These are phyloP conservation scores for Mirounga angustirostris DNA, from an alignment of 2,113 vertebrate genomes.

Conservation along the genomic window DNA sequence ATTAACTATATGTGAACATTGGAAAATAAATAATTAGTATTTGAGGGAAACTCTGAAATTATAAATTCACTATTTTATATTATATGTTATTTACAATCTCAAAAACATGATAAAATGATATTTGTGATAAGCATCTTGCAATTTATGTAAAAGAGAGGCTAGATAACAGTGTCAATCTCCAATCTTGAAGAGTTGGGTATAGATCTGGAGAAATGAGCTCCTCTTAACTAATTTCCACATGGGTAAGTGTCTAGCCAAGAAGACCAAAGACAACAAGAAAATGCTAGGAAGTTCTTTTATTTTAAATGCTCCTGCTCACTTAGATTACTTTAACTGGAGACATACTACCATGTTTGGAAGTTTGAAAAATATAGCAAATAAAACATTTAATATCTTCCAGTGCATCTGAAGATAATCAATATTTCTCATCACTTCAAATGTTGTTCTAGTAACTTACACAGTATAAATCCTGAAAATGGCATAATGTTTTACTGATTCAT, in stretches of 20 bases:
- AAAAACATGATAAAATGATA: neutral
- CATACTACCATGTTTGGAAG: neutral
- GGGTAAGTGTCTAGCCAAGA: neutral
- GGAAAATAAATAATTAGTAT: neutral
- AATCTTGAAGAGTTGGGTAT: neutral
- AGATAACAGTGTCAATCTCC: neutral
- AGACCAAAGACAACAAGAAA: neutral
- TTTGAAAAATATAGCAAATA: neutral
- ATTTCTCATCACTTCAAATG: neutral
- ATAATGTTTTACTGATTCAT: neutral
- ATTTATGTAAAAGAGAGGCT: neutral
- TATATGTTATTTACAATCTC: neutral
- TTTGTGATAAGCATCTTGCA: neutral
- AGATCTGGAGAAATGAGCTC: neutral
- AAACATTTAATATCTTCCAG: conserved; percentile 14
- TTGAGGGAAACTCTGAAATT: neutral
- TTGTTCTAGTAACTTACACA: neutral
- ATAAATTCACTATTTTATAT: neutral
- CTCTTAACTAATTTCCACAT: neutral
- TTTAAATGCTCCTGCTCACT: neutral
- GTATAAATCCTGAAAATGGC: neutral
- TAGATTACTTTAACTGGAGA: neutral
- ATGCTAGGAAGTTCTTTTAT: neutral
- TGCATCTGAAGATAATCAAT: neutral
- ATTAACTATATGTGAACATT: neutral